Evolutionary conservation across 2,888 invertebrate genomes (phyloP), one percentile per base, ranked within the genome.

Genomic region (Pollenia griseotomentosa): DNA sequence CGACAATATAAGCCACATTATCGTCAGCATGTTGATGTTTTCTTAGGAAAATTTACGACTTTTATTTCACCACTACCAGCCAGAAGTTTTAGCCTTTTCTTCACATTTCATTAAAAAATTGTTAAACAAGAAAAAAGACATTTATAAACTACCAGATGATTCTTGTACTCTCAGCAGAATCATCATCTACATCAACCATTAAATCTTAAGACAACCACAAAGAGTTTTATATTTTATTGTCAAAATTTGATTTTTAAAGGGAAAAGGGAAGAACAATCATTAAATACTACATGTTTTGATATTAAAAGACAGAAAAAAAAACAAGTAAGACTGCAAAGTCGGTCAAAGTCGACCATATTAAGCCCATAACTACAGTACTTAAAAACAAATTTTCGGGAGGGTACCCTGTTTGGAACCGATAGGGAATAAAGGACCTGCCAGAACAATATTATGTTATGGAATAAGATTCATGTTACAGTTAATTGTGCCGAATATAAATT

Each of bases 181-280:
- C 66, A 3, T n/a, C 71, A 59, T n/a, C 59, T 40, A 48, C 51
- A 80, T 57, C 33, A 70, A 33, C 9, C 44, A 44, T 75, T 75
- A 68, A 61, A 53, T 53, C 48, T 65, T 78, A 33, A 55, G 61
- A 70, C 53, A 70, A 48, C 40, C 63, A 48, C 57, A 12, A 83
- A 40, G 14, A 63, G n/a, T 83, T 77, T 83, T 46, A 46, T 63
- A 16, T 57, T 78, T 83, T 71, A 66, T 75, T 75, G 42, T 68
- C 42, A 51, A 66, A 66, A 66, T 33, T 46, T 40, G 6, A 46
- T 6, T 19, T 23, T 33, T 14, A 4, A 19, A 10, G 5, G 6
- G 14, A n/a, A 19, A 19, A 42, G 16, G 12, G 3, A 8, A n/a
- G 5, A 19, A 51, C 10, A 11, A 23, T 16, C 46, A 66, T 66